Evolutionary conservation across 2,797 vertebrate genomes (phyloP), one percentile per base, ranked within the genome.

Genomic region (Pitangus sulphuratus): DNA sequence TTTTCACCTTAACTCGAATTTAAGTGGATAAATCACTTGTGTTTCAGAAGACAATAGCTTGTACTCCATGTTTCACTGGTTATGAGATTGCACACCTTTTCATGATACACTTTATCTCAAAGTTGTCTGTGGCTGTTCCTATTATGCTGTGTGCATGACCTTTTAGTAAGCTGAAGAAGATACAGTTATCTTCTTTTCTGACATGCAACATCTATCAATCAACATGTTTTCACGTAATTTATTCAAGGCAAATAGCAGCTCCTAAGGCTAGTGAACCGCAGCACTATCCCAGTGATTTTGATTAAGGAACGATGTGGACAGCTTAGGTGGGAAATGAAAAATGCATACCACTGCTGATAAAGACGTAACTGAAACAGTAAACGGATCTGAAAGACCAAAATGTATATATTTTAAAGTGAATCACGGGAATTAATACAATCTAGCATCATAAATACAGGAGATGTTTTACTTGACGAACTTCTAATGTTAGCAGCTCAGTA

Each of bases 181-280:
- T 99, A 99, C 98, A 99, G 99, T 99, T 99, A 99, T 99, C 99
- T 99, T 98, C 98, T 98, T 98, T 98, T 98, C 97, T 99, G 98
- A 99, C 99, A 99, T 97, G 98, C 98, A 97, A 98, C 98, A 98
- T 99, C 99, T 99, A 99, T 99, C 99, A 99, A 99, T 99, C 99
- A 99, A 98, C 97, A 98, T 98, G 98, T 98, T 98, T 98, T 98
- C 97, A 91, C 57, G 97, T 98, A 98, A 98, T 98, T 98, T 98
- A 98, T 98, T 98, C 98, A 98, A 98, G 97, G 98, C 98, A 98
- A 98, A 98, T 98, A 98, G 98, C 98, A 98, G 98, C 97, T 98
- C 98, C 97, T 98, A 97, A 97, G 98, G 97, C 98, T 98, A 98
- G 98, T 98, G 98, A 98, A 98, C 98, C 97, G 92, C 97, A 90